phyloP scores from a whole-genome alignment of 2,113 vertebrate genomes.

The Chaetura pelagica region DNA sequence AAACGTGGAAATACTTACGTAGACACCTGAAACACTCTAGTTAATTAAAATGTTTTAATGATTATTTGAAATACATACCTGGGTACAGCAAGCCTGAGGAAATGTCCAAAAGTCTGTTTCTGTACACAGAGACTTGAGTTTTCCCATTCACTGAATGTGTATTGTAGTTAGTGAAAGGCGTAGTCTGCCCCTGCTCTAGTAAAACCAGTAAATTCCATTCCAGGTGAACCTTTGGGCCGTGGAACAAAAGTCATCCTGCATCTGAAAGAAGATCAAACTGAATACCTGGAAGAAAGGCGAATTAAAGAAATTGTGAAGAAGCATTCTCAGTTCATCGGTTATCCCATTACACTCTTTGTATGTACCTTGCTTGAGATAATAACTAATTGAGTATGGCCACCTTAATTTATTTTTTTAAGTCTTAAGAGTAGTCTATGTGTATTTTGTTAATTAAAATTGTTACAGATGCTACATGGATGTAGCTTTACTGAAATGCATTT shows the following conservation, averaged over 20 bases:
- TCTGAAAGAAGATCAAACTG: conserved; percentile 85
- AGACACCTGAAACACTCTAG: accelerated
- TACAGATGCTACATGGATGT: accelerated
- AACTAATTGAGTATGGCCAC: accelerated
- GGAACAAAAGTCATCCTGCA: conserved; percentile 86
- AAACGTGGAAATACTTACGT: accelerated
- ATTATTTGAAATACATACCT: accelerated
- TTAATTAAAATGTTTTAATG: accelerated
- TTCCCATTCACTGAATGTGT: accelerated
- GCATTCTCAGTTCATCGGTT: conserved; percentile 88
- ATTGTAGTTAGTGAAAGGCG: neutral
- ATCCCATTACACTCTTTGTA: conserved; percentile 85
- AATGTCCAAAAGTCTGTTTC: accelerated
- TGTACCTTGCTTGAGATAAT: neutral
- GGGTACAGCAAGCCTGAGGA: accelerated
- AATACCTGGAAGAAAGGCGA: conserved; percentile 83
- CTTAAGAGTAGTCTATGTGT: accelerated
- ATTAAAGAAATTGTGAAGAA: conserved; percentile 87
- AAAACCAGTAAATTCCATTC: accelerated
- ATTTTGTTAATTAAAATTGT: accelerated
- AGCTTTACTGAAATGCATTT: accelerated
- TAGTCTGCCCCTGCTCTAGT: accelerated
- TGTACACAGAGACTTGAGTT: accelerated
- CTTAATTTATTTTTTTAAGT: accelerated
- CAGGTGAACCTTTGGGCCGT: conserved; percentile 83